Evolutionary conservation across 1,140 invertebrate species (phyloP).

Genomic region (Phymorhynchus buccinoides): DNA sequence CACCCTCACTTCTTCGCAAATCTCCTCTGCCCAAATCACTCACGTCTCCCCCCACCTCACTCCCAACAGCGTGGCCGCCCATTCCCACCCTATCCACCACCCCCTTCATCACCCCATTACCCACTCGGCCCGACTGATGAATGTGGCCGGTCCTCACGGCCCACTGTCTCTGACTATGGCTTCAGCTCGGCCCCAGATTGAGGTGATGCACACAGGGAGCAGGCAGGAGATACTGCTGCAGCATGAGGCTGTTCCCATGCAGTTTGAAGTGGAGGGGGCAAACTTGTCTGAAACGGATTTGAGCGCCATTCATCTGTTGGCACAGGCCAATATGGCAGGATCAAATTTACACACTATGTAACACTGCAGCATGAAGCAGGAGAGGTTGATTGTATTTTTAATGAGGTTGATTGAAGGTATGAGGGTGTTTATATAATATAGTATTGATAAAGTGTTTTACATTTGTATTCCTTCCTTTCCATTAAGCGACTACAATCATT

Average conservation of each 20-base stretch:
- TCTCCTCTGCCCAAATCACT: background rate
- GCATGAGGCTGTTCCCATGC: conserved; percentile 37
- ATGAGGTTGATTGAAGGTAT: too few species aligned
- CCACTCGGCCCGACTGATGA: conserved; percentile 16
- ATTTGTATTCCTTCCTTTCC: too few species aligned
- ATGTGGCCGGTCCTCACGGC: background rate
- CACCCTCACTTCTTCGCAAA: background rate
- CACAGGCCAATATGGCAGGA: conserved; percentile 48
- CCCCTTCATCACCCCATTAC: conserved; percentile 27
- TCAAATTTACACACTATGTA: conserved; percentile 19
- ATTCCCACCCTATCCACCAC: conserved; percentile 25
- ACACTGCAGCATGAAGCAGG: background rate
- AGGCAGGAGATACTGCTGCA: conserved; percentile 33
- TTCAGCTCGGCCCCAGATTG: conserved; percentile 1
- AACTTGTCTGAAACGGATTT: conserved; percentile 48
- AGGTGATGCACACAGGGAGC: conserved; percentile 34
- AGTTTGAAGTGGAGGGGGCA: conserved; percentile 47
- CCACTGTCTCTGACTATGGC: conserved; percentile 24
- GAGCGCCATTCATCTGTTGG: conserved; percentile 49
- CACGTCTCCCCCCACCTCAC: conserved; percentile 22
- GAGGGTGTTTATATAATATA: too few species aligned
- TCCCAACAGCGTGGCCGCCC: background rate
- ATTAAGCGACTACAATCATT: too few species aligned
- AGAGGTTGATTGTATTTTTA: too few species aligned
- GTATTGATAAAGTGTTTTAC: too few species aligned